These are phyloP conservation scores for Oryzaephilus surinamensis DNA, from an alignment of 1,140 invertebrate species.

Conservation along the genomic window DNA sequence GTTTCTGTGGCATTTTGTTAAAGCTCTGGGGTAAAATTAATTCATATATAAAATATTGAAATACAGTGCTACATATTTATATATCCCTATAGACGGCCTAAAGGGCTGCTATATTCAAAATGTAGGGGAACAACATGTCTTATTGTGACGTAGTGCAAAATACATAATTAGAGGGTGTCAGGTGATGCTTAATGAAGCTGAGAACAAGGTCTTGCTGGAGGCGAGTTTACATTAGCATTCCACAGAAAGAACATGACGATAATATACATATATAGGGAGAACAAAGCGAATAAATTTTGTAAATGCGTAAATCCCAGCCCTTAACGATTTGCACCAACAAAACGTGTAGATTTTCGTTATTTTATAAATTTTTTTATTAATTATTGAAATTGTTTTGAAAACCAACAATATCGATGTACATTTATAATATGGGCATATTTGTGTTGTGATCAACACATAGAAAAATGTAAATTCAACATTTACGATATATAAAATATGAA, in stretches of 20 bases:
- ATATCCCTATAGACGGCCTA: slow-evolving; percentile 10
- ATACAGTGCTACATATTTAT: slow-evolving; percentile 25
- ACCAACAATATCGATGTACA: too few relatives aligned
- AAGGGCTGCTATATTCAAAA: not conserved
- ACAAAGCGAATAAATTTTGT: slow-evolving; percentile 6
- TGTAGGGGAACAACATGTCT: slow-evolving; percentile 13
- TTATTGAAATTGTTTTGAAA: too few relatives aligned
- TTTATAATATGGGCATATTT: too few relatives aligned
- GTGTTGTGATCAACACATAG: too few relatives aligned
- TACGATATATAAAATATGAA: too few relatives aligned
- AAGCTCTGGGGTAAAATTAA: slow-evolving; percentile 16
- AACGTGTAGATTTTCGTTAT: too few relatives aligned
- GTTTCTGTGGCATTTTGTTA: not conserved
- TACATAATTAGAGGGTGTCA: slow-evolving; percentile 30
- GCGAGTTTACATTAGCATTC: slow-evolving; percentile 8
- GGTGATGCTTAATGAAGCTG: slow-evolving; percentile 26
- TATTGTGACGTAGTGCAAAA: slow-evolving; percentile 23
- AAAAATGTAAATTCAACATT: too few relatives aligned
- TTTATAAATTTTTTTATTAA: too few relatives aligned
- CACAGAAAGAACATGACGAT: not conserved
- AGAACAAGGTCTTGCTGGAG: slow-evolving; percentile 14
- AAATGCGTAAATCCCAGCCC: too few relatives aligned
- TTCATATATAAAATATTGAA: slow-evolving; percentile 19
- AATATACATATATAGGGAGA: not conserved
- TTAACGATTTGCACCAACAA: too few relatives aligned